Base-by-base conservation (phyloP, 2,888 invertebrate genomes). In the Pyrgus malvae region DNA sequence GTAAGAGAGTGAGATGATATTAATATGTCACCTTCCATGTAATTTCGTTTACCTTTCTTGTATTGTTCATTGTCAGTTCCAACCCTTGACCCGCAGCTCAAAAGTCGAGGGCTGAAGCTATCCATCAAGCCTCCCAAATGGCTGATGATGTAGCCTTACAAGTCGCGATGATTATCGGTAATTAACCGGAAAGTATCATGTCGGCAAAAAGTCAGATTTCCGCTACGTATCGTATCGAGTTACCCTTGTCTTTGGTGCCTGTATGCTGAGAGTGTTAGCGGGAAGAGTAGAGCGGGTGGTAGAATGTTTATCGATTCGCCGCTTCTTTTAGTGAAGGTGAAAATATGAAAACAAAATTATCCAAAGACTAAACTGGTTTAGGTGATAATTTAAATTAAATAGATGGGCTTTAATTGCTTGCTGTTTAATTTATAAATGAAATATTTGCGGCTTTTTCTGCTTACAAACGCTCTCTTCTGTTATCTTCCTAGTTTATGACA, bases 191-290 rank as follows among this genome's bases (percentile, higher is more conserved):
- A 67, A 11, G 48, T 33, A 74, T 69, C 76, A 76, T 78, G 78
- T 70, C 70, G 68, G 63, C 65, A 65, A 64, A 66, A 68, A 66
- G 51, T 51, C 59, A 54, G 55, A 65, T 74, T 77, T 84, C 83
- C 81, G 74, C 63, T 60, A 67, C 70, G 63, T 66, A 66, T 70
- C 66, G 69, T 72, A 74, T 83, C 78, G 71, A 66, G 74, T 84
- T 83, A 80, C 85, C 74, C 74, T 78, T 71, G 71, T 51, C 45
- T 54, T 51, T 54, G 40, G 58, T 54, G 17, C n/a, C 19, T 9
- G 11, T 21, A 19, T 9, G 11, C 21, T 2, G 21, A 38, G 21
- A n/a, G n/a, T n/a, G n/a, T n/a, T n/a, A n/a, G n/a, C n/a, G n/a
- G n/a, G n/a, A 38, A 11, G 6, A 11, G 21, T 11, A 19, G 5